Conservation (phyloP, 2,113 vertebrate genomes). For the Oreocharis arfaki region DNA sequence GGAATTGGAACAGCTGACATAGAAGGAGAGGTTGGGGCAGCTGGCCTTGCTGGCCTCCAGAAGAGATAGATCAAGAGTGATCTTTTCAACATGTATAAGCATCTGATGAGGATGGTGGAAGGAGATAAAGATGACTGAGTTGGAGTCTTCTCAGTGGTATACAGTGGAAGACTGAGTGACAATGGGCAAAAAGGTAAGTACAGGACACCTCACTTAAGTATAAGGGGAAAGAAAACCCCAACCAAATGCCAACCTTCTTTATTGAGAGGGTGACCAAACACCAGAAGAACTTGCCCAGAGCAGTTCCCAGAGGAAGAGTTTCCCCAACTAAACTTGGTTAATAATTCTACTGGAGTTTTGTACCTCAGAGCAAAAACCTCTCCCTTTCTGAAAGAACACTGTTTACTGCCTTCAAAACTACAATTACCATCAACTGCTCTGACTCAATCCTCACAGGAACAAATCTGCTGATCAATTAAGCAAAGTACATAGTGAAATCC, state of each 20-base stretch:
- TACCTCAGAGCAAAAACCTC: background rate
- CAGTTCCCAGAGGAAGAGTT: background rate
- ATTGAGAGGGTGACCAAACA: background rate
- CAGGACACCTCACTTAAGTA: background rate
- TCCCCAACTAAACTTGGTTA: background rate
- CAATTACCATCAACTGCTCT: background rate
- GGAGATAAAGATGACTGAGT: background rate
- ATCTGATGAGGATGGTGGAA: background rate
- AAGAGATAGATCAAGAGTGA: background rate
- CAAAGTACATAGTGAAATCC: conserved; percentile 21
- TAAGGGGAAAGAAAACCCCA: background rate
- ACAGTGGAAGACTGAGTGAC: background rate
- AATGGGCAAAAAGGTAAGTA: background rate
- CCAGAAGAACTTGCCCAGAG: background rate
- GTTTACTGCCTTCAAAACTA: conserved; percentile 7
- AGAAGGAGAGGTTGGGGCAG: background rate
- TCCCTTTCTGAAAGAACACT: background rate
- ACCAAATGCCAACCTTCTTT: background rate
- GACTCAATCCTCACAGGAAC: conserved; percentile 20
- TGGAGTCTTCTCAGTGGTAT: background rate
- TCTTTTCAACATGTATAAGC: background rate
- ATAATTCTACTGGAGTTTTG: conserved; percentile 25
- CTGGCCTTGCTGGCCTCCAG: background rate
- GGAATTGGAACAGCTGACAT: background rate
- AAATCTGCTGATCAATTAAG: background rate